Conservation (phyloP, 2,797 vertebrate species). For the Siniperca scherzeri region DNA sequence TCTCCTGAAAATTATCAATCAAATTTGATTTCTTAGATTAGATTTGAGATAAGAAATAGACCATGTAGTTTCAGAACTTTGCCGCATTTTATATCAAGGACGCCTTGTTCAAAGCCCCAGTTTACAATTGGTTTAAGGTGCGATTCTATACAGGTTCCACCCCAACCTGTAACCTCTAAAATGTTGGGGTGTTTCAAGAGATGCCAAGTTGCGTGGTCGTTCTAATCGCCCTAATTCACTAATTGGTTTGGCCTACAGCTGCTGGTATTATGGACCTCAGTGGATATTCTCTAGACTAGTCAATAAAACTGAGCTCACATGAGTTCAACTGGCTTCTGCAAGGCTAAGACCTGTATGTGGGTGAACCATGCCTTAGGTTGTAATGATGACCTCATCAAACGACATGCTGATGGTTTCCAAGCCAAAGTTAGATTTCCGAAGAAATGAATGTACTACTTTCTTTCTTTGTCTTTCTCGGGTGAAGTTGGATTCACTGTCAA, state of each 20-base stretch:
- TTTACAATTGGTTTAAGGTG: not conserved
- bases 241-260: constrained; percentile 9
- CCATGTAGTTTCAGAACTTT: not conserved
- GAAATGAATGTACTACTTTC: constrained; percentile 68
- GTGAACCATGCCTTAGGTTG: constrained; percentile 3
- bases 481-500: constrained; percentile 44
- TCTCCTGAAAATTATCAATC: not conserved
- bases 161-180: not conserved
- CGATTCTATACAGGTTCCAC: not conserved
- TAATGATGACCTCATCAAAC: constrained; percentile 5
- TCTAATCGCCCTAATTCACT: not conserved
- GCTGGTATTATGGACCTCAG: not conserved
- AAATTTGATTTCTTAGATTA: constrained; percentile 10
- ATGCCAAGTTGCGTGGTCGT: fast-evolving
- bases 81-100: not conserved
- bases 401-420: constrained; percentile 25
- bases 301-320: not conserved
- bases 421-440: constrained; percentile 32
- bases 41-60: not conserved
- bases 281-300: not conserved
- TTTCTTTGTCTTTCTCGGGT: constrained; percentile 53
- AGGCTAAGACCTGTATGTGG: not conserved
- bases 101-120: not conserved
- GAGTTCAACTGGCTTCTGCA: constrained; percentile 2
- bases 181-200: not conserved